phyloP scores from a whole-genome alignment of 2,113 vertebrate species.

The Proterorhinus semilunaris region DNA sequence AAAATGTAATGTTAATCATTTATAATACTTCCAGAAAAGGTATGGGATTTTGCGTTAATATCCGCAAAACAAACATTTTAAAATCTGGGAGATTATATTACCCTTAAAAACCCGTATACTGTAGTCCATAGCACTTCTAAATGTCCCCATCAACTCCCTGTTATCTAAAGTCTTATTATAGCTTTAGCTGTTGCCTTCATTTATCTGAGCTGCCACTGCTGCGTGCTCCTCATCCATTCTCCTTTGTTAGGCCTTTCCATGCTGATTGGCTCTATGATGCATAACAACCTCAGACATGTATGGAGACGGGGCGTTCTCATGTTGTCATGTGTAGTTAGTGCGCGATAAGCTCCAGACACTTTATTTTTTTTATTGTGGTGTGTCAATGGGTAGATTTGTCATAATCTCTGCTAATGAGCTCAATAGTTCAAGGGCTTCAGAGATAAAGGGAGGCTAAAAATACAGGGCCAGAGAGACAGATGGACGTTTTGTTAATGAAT shows the following conservation, averaged over 20 bases:
- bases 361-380: background rate
- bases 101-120: too few relatives aligned
- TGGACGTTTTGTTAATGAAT: too few relatives aligned
- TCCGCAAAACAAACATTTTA: too few relatives aligned
- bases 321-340: background rate
- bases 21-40: too few relatives aligned
- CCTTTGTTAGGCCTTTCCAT: constrained; percentile 37
- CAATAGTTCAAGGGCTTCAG: background rate
- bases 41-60: too few relatives aligned
- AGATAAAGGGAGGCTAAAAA: background rate
- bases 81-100: too few relatives aligned
- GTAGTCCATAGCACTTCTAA: background rate
- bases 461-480: background rate
- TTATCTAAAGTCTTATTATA: background rate
- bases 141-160: background rate
- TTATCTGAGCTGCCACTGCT: constrained; percentile 23
- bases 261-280: constrained; percentile 24
- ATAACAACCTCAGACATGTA: constrained; percentile 31
- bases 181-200: constrained; percentile 13
- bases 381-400: background rate
- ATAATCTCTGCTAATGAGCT: background rate
- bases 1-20: too few relatives aligned
- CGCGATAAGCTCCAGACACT: background rate
- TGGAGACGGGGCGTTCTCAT: background rate
- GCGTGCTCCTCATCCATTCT: constrained; percentile 33